Percentiles rank a stretch among this genome's conserved stretches.
These are phyloP conservation scores for Aphelocoma californica DNA, from an alignment of 2,797 vertebrate genomes.

Conservation along the genomic window DNA sequence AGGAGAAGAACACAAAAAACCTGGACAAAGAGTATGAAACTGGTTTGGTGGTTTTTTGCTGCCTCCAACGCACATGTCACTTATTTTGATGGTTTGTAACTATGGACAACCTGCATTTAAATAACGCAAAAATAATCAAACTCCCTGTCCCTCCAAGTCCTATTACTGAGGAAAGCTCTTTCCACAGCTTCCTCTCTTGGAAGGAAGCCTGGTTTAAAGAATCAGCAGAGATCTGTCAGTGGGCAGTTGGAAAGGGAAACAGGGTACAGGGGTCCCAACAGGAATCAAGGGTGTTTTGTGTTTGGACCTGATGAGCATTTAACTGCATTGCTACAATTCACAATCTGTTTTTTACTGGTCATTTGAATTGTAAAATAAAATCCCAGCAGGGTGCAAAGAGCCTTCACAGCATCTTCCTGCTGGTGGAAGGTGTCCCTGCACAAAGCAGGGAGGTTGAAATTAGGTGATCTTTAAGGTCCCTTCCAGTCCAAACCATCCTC, in stretches of 20 bases:
- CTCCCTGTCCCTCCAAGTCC: constrained; percentile 4
- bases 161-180: neutral
- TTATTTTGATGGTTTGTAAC: neutral
- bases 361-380: neutral
- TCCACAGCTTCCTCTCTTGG: neutral
- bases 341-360: neutral
- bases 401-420: neutral
- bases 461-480: neutral
- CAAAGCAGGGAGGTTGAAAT: neutral
- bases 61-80: neutral
- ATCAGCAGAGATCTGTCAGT: neutral
- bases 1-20: neutral
- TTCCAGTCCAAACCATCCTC: neutral
- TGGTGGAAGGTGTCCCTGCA: neutral
- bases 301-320: neutral
- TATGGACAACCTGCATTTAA: neutral
- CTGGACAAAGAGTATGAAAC: neutral
- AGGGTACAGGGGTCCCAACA: neutral
- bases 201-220: neutral
- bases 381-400: neutral
- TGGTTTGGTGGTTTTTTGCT: neutral
- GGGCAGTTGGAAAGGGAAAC: neutral
- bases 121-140: neutral
- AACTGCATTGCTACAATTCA: neutral
- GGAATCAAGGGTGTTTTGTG: neutral